A percentile compares a stretch with the other conserved stretches of the same genome.
Evolutionary conservation across 2,113 vertebrate species (phyloP).

Genomic region (Bothrops jararaca): DNA sequence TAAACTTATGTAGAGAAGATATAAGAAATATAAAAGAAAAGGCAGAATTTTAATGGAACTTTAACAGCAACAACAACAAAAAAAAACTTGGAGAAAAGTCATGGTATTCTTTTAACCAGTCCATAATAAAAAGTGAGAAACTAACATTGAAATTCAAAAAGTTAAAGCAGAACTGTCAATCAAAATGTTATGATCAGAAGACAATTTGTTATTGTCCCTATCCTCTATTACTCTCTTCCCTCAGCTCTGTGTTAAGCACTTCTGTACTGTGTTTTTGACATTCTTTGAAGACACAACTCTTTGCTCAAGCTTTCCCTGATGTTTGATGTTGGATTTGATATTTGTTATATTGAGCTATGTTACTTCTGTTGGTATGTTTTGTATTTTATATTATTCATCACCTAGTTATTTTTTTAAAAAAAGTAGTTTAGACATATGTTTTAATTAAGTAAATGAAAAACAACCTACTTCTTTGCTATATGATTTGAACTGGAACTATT

Average conservation of each 20-base stretch:
- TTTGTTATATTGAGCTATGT: not conserved
- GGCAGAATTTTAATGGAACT: not conserved
- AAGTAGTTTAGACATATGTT: not conserved
- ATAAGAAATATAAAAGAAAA: not conserved
- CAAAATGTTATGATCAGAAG: not conserved
- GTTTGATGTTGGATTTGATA: not conserved
- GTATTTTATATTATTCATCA: not conserved
- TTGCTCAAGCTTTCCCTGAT: not conserved
- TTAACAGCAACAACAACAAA: not conserved
- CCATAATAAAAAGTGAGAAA: not conserved
- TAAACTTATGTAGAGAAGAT: constrained; percentile 9
- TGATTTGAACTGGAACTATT: not conserved
- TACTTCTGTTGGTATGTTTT: not conserved
- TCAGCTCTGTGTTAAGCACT: not conserved
- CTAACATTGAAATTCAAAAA: not conserved
- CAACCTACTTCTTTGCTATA: not conserved
- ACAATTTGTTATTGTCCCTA: not conserved
- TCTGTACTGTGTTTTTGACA: not conserved
- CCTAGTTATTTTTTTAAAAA: not conserved
- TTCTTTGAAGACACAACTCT: not conserved
- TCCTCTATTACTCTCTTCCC: not conserved
- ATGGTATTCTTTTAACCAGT: not conserved
- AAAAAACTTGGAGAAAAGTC: not conserved
- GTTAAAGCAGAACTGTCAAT: not conserved
- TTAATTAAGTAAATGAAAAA: not conserved